Base-by-base conservation (phyloP, 2,113 vertebrate species). In the Microtus ochrogaster region DNA sequence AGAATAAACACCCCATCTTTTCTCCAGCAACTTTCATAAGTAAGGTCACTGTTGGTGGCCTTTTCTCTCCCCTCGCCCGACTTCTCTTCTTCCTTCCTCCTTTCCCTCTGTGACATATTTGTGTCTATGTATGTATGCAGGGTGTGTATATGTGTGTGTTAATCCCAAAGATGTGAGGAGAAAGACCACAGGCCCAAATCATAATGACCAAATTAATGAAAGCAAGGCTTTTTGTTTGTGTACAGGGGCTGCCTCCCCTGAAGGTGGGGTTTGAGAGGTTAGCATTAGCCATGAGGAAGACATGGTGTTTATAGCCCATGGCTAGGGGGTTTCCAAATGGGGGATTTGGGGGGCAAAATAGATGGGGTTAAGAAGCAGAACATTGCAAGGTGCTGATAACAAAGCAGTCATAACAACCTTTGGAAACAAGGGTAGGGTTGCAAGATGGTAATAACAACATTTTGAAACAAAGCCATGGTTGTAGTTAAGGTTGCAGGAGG, bases 1-100 rank as follows among this genome's bases (percentile, higher is more conserved):
- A 91, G 99, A 99, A 95, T 99, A 99, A 0, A 99, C 74, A 99
- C 99, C 0, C 99, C 99, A 0, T 99, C 99, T 98, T 99, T 99
- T 98, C 99, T 99, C 70, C 99, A 93, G 97, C 99, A 99, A 99
- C 97, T 99, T 99, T 92, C 99, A 99, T 96, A 99, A 99, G 98
- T 99, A 98, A 97, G 99, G 99, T 92, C 98, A 99, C 99, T 0
- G 99, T 99, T 0, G 99, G 99, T 47, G 26, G 39, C 2, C 61
- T 66, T 84, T 44, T 44, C 5, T 24, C 61, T 4, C 10, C 82
- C 39, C 26, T 5, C 33, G 0, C n/a, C 14, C 7, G 1, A 7
- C 39, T 65, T 33, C 82, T 30, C 39, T 33, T 7, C 24, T 84
- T 52, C 11, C 26, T 7, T 21, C 14, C 4, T 84, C 9, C 30